Evolutionary conservation across 2,888 invertebrate genomes (phyloP).

Genomic region (Diadromus collaris): DNA sequence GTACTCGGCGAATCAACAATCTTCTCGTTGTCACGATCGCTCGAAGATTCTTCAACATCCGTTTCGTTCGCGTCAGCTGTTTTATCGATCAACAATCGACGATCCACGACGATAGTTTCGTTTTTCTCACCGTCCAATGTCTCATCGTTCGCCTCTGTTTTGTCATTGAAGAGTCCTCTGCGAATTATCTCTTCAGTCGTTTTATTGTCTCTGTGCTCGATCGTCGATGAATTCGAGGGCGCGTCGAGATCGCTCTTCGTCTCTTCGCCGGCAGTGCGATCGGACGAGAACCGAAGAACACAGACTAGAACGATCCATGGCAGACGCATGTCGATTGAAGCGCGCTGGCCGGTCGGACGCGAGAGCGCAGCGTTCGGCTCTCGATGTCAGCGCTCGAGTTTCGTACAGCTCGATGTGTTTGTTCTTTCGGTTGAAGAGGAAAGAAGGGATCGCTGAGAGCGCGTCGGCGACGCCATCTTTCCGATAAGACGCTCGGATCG

Average conservation of each 20-base stretch:
- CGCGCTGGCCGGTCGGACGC: neutral
- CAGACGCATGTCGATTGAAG: neutral
- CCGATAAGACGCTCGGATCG: constrained; percentile 13
- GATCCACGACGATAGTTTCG: neutral
- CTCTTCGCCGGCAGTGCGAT: neutral
- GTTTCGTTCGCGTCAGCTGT: neutral
- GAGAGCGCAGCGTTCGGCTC: constrained; percentile 10
- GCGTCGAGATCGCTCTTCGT: neutral
- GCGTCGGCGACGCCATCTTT: constrained; percentile 13
- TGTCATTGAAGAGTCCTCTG: neutral
- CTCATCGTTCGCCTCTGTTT: neutral
- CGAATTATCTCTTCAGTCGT: neutral
- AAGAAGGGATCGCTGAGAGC: neutral
- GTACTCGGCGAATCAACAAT: neutral
- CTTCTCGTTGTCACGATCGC: neutral
- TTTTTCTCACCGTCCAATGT: neutral
- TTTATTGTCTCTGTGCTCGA: no score
- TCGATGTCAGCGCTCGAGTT: neutral
- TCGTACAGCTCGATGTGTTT: constrained; percentile 2
- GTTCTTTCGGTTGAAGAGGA: neutral
- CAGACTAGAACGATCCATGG: neutral
- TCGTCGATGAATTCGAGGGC: neutral
- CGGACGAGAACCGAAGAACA: neutral
- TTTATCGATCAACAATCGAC: neutral
- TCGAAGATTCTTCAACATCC: neutral